Base-by-base conservation (phyloP, 2,888 invertebrate species). In the Epirrita christyi region DNA sequence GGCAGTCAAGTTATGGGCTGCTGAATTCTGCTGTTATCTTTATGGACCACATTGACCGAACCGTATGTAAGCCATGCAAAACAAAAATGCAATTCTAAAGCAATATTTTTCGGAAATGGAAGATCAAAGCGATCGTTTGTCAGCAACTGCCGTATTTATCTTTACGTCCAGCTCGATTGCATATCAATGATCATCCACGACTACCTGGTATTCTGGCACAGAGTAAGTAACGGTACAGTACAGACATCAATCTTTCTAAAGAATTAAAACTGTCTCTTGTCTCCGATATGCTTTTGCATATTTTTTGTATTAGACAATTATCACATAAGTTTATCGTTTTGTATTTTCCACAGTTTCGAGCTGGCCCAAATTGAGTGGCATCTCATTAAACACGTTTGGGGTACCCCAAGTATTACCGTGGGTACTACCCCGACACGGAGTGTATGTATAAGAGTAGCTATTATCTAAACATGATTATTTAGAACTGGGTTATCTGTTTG, bases 131-230 rank as follows among this genome's bases (percentile, higher is more conserved):
- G 55, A 43, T 38, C 55, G 59, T 59, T 61, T 53, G 50, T 53
- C 53, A 55, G 55, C 54, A 43, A 59, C 59, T 40, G 55, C 55
- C 61, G 52, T 61, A 61, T 61, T 61, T 61, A 58, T 58, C 55
- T 48, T 51, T 57, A 54, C 51, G 48, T 55, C 55, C 58, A 61
- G 49, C 47, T 57, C 61, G 50, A 46, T 28, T 48, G 61, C 61
- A 61, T 61, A 61, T 58, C 58, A 61, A 61, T 61, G 61, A 61
- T 58, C 57, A 52, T 46, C 21, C 44, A 46, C 47, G 53, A 54
- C 43, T 42, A 47, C 50, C 55, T 40, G 43, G 55, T 53, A 41
- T 56, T 46, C 28, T 44, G 57, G 0, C 52, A 48, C 6, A 41
- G 49, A 58, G 21, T 43, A 8, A 28, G 13, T 32, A 37, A 13